Evolutionary conservation across 64 coral and sea anemone genomes (phyloP).

Genomic region (Montipora capricornis): DNA sequence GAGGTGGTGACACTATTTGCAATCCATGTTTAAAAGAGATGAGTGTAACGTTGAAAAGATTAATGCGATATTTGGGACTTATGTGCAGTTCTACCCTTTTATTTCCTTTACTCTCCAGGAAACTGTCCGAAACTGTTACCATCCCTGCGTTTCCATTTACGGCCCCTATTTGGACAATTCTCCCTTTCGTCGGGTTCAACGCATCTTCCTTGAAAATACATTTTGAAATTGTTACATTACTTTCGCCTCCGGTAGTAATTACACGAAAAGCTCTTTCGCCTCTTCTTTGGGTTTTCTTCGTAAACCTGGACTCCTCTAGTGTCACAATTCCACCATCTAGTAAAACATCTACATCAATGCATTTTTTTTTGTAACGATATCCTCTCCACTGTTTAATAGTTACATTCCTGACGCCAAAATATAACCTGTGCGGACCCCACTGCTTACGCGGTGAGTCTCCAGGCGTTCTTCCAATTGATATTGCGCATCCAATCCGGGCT

Average conservation of each 20-base stretch:
- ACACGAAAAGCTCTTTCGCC: not conserved
- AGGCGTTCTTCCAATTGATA: not conserved
- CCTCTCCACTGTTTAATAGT: not conserved
- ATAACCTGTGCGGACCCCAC: too few relatives aligned
- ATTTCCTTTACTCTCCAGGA: not conserved
- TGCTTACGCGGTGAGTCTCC: too few relatives aligned
- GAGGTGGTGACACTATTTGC: too few relatives aligned
- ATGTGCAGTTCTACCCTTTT: not conserved
- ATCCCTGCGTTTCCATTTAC: not conserved
- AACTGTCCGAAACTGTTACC: not conserved
- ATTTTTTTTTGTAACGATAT: not conserved
- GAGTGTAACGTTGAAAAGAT: not conserved
- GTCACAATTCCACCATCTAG: not conserved
- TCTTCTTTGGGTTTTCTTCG: not conserved
- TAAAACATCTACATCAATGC: not conserved
- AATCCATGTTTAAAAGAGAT: too few relatives aligned
- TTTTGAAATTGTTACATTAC: not conserved
- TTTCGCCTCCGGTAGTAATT: not conserved
- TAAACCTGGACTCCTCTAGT: not conserved
- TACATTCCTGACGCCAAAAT: too few relatives aligned
- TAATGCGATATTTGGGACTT: constrained; percentile 35
- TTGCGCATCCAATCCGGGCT: not conserved
- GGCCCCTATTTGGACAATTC: not conserved
- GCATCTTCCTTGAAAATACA: not conserved
- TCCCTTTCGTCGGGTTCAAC: not conserved